Evolutionary conservation across 2,888 invertebrate genomes (phyloP).

Genomic region (Pegoplata infirma): DNA sequence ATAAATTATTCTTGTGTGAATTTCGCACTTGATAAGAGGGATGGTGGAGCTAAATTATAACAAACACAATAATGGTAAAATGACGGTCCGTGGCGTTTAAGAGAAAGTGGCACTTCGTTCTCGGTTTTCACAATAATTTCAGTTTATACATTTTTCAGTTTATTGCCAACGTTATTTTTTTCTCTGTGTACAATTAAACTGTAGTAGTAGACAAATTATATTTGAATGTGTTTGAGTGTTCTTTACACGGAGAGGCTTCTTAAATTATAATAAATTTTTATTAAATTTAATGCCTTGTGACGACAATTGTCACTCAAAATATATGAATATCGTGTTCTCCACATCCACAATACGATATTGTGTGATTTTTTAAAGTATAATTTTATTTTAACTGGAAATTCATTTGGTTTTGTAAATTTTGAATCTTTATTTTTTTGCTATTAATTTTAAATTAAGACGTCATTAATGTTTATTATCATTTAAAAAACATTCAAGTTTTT

Average conservation of each 20-base stretch:
- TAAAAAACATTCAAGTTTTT: background rate
- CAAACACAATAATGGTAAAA: too few relatives aligned
- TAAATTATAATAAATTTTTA: conserved; percentile 64
- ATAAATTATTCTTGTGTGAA: too few relatives aligned
- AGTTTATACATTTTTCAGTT: too few relatives aligned
- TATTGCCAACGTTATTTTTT: too few relatives aligned
- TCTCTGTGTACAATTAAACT: too few relatives aligned
- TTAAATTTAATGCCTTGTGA: conserved; percentile 64
- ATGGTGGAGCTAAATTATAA: too few relatives aligned
- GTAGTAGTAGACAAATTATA: conserved; percentile 26
- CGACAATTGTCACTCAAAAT: conserved; percentile 63
- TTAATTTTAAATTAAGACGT: background rate
- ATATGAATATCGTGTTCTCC: background rate
- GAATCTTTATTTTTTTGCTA: background rate
- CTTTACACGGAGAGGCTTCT: conserved; percentile 55
- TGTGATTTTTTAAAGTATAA: background rate
- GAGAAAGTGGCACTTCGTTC: too few relatives aligned
- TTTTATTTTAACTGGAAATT: conserved; percentile 8
- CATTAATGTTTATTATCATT: background rate
- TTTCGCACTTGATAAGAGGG: too few relatives aligned
- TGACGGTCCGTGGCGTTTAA: too few relatives aligned
- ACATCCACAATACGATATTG: background rate
- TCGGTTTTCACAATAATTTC: too few relatives aligned
- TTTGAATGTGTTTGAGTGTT: conserved; percentile 24
- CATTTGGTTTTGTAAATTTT: too few relatives aligned